Base-by-base conservation (phyloP, 2,888 invertebrate genomes). In the Psylliodes chrysocephalus region DNA sequence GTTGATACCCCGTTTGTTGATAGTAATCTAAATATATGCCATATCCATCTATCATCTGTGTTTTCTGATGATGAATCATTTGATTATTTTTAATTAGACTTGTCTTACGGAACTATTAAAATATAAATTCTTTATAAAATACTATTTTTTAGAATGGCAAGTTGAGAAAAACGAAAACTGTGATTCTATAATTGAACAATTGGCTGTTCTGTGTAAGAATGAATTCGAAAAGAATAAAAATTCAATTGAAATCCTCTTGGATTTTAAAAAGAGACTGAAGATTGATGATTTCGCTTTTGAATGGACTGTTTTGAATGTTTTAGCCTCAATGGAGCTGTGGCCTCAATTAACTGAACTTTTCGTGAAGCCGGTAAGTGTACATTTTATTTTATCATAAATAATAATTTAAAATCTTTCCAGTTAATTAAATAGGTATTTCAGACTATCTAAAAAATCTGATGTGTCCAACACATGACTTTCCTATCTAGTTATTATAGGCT, bases 241-340 rank as follows among this genome's bases (percentile, higher is more conserved):
- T 46, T 66, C 66, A 10, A 69, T 71, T 52, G 77, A 77, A 44
- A 62, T 67, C 42, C 63, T 78, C 6, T 64, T 63, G 14, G 74
- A 75, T 10, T 81, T 79, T 67, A 78, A 78, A 54, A 76, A 78
- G 54, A 46, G 67, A 22, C 75, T 80, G 51, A 80, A 77, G 72
- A 74, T 82, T 52, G 76, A 76, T 44, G 78, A 78, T 64, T 77
- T 78, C 56, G 77, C 79, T 42, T 78, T 73, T 69, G 81, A 82
- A 54, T 82, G 82, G 82, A 74, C 77, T 33, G 25, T 75, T 25
- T 60, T 82, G 67, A 81, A 81, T 70, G 73, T 74, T 10, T 70
- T 81, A 54, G 75, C 77, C 57, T 70, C 72, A 12, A 67, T 77
- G 67, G 65, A 77, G 56, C 62, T 73, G 60, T 82, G 81, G 81